phyloP scores from a whole-genome alignment of 2,797 vertebrate species.

The Hafferia zeledoni region DNA sequence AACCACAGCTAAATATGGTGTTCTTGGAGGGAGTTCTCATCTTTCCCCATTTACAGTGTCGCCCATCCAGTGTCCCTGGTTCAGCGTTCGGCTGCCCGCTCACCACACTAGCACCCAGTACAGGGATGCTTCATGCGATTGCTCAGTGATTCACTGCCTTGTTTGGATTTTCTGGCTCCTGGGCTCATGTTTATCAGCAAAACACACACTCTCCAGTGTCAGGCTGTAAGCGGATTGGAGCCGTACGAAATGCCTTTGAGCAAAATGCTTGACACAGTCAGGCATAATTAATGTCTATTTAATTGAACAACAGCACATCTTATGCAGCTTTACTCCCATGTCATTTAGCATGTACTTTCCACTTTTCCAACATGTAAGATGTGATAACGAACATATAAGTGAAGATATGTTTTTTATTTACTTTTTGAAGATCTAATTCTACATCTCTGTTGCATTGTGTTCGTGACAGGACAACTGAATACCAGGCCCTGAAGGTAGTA shows the following conservation, averaged over 20 bases:
- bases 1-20: constrained; percentile 44
- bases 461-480: background rate
- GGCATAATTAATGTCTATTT: background rate
- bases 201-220: background rate
- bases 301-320: background rate
- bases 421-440: background rate
- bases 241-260: background rate
- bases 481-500: background rate
- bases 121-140: background rate
- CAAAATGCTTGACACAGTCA: background rate
- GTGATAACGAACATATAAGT: background rate
- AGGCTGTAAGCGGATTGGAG: background rate
- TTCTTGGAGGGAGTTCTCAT: background rate
- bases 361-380: background rate
- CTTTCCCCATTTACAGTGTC: background rate
- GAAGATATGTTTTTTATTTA: background rate
- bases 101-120: background rate
- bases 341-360: background rate
- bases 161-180: constrained; percentile 66
- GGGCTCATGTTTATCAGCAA: constrained; percentile 45
- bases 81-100: accelerated
- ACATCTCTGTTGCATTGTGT: background rate
- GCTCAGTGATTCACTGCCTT: constrained; percentile 33
- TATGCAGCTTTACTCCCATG: background rate
- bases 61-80: background rate